Evolutionary conservation across 2,797 vertebrate species (phyloP), one percentile per base, ranked within the genome.

Genomic region (Glyptemys insculpta): DNA sequence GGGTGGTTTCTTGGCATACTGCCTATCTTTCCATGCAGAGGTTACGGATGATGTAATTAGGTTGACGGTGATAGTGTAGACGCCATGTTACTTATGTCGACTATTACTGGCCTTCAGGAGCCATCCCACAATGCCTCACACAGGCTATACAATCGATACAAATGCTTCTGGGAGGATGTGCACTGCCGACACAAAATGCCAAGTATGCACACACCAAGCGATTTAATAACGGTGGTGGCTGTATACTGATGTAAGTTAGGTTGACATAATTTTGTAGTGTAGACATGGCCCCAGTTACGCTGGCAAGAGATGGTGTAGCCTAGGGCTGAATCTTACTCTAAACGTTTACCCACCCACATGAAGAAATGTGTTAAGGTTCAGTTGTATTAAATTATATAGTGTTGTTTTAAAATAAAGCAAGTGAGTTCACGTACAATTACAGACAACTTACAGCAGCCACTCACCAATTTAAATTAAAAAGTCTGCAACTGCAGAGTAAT

Each of bases 401-500:
- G 76, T 49, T 96, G 18, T 91, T 94, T 92, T 94, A 92, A 97
- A 96, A 94, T 87, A 92, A 90, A 89, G 85, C 34, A 87, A 96
- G 31, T n/a, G 19, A 85, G 57, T 97, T 95, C 79, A 88, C 85
- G 34, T 89, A 84, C 81, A 94, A 87, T 98, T 97, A 96, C 2
- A 54, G 79, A n/a, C 79, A 96, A 87, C 88, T 97, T 95, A 82
- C 74, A 93, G 89, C 93, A 97, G 82, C 56, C 90, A 95, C 94
- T 95, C 93, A 94, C 81, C 83, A 95, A 94, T 95, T 97, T 97
- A 98, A 97, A 96, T 98, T 95, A 89, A 96, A 97, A 97, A 97
- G 80, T 79, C 92, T 96, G 78, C 79, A 96, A 89, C 79, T 96
- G 81, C 27, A 76, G 87, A 92, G 80, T 96, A 97, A 97, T 94